Conservation (phyloP, 2,113 vertebrate genomes). For the Phaetusa simplex region DNA sequence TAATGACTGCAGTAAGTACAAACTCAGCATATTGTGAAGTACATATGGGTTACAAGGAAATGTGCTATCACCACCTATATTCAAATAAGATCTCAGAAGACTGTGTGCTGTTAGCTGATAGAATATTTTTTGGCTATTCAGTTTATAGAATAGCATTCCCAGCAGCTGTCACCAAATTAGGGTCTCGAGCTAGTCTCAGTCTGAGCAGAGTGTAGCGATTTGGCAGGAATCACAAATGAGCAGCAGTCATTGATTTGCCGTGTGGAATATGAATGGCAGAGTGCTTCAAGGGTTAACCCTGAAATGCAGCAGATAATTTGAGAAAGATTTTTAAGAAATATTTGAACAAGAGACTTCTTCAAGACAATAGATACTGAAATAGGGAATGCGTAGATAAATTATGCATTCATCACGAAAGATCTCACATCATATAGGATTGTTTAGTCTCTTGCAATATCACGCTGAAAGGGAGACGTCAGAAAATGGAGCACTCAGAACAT, state of each 20-base stretch:
- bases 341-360: conserved; percentile 8
- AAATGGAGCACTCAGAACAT: conserved; percentile 50
- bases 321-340: not conserved
- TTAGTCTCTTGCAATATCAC: not conserved
- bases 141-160: not conserved
- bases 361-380: conserved; percentile 33
- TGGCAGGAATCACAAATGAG: conserved; percentile 45
- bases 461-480: not conserved
- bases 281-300: not conserved
- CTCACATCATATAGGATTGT: conserved; percentile 19
- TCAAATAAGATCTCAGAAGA: conserved; percentile 32
- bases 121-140: not conserved
- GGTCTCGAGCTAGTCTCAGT: conserved; percentile 12
- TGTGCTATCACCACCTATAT: conserved; percentile 7
- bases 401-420: conserved; percentile 24
- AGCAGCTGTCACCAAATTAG: conserved; percentile 38
- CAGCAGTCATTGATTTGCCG: not conserved
- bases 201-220: not conserved
- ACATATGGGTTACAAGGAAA: not conserved
- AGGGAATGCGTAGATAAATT: conserved; percentile 42
- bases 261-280: not conserved
- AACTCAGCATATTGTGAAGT: not conserved
- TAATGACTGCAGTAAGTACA: not conserved
- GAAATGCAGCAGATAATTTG: conserved; percentile 4
- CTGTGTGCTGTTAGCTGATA: conserved; percentile 27